Conservation (phyloP, 1,140 invertebrate species). For the Tachypleus tridentatus region DNA sequence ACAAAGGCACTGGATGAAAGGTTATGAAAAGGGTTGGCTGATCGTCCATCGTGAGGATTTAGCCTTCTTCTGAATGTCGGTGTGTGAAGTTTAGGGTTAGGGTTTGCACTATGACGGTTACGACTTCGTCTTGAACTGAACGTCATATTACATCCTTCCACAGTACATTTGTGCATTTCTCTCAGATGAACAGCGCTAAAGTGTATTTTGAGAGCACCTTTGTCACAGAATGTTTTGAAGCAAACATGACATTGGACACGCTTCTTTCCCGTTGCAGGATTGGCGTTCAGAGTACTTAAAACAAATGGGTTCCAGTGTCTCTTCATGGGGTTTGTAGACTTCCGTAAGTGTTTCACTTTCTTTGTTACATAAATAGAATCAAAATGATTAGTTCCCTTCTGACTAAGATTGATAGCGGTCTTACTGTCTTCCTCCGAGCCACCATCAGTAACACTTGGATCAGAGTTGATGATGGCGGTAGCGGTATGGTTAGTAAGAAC, state of each 20-base stretch:
- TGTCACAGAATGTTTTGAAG: constrained; percentile 98
- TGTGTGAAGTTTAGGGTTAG: constrained; percentile 95
- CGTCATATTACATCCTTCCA: constrained; percentile 98
- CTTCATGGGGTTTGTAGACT: constrained; percentile 76
- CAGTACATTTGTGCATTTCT: constrained; percentile 99
- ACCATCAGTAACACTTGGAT: constrained; percentile 19
- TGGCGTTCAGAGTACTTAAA: constrained; percentile 76
- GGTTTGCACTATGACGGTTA: constrained; percentile 94
- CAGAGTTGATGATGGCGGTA: constrained; percentile 29
- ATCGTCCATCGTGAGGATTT: constrained; percentile 80
- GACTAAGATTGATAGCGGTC: constrained; percentile 24
- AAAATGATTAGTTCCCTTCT: constrained; percentile 7
- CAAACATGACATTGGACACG: constrained; percentile 97
- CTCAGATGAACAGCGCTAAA: constrained; percentile 96
- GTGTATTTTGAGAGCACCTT: constrained; percentile 98
- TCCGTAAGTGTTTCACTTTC: constrained; percentile 46
- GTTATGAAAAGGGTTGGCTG: constrained; percentile 66
- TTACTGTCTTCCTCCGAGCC: constrained; percentile 25
- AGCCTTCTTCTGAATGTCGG: constrained; percentile 84
- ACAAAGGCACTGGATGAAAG: constrained; percentile 37
- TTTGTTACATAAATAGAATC: constrained; percentile 32
- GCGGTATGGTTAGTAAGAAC: constrained; percentile 29
- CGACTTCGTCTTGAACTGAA: constrained; percentile 91
- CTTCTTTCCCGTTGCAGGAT: constrained; percentile 85
- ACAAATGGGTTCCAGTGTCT: constrained; percentile 83